Evolutionary conservation across 2,888 invertebrate genomes (phyloP).

Genomic region (Pandemis corylana): DNA sequence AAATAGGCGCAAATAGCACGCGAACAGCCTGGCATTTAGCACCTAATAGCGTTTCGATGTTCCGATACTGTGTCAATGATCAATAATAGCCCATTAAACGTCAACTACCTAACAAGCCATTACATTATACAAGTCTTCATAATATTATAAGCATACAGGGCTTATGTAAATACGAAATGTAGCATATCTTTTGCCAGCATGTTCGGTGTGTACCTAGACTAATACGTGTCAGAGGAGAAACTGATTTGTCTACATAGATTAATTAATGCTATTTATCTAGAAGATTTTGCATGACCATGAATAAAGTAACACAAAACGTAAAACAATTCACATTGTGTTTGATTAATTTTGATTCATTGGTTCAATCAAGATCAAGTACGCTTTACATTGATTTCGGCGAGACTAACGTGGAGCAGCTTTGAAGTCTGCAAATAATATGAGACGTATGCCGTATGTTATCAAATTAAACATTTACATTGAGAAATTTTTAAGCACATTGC

Average conservation of each 20-base stretch:
- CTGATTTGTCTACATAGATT: background rate
- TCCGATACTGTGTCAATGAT: conserved; percentile 41
- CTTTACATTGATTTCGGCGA: background rate
- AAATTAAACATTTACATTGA: conserved; percentile 6
- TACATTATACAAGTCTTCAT: conserved; percentile 15
- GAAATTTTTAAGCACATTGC: conserved; percentile 13
- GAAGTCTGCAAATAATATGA: background rate
- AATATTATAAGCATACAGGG: conserved; percentile 13
- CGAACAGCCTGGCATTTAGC: conserved; percentile 47
- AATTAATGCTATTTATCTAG: background rate
- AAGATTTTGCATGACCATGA: background rate
- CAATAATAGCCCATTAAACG: conserved; percentile 44
- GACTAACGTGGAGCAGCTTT: background rate
- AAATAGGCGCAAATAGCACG: conserved; percentile 40
- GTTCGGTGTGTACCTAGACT: background rate
- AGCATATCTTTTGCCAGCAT: conserved; percentile 19
- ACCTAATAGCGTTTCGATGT: conserved; percentile 50
- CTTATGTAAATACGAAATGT: conserved; percentile 12
- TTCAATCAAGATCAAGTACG: background rate
- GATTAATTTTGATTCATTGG: background rate
- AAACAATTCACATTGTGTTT: background rate
- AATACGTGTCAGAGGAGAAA: conserved; percentile 9
- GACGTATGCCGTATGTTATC: background rate
- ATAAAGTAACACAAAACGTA: background rate
- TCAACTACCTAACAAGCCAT: conserved; percentile 36